These are phyloP conservation scores for Lepidothrix coronata DNA, from an alignment of 2,113 vertebrate species.

Conservation along the genomic window DNA sequence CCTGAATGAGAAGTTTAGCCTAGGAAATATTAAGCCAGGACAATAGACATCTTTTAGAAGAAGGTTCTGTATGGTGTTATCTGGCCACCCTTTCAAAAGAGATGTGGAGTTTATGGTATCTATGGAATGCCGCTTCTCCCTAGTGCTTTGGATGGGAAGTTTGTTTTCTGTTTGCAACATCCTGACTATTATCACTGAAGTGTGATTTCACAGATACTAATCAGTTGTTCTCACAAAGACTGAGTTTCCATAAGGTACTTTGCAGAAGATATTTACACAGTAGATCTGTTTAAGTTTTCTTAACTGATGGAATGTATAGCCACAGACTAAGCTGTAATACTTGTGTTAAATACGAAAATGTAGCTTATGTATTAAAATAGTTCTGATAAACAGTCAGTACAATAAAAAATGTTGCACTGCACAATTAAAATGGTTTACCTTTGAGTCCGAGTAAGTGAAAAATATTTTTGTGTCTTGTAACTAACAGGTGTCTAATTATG, in stretches of 20 bases:
- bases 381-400: neutral
- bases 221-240: neutral
- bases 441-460: neutral
- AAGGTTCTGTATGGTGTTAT: neutral
- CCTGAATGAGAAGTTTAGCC: neutral
- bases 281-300: neutral
- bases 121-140: neutral
- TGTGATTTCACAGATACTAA: neutral
- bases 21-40: neutral
- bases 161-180: neutral
- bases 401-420: neutral
- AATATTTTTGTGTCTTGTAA: neutral
- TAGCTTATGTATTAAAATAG: neutral
- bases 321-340: neutral
- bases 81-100: neutral
- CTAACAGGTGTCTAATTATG: neutral
- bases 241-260: neutral
- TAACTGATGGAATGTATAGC: neutral
- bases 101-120: neutral
- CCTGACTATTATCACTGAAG: neutral
- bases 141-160: neutral
- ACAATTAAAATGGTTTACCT: neutral
- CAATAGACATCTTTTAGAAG: neutral
- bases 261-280: neutral
- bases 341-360: neutral